phyloP scores from a whole-genome alignment of 2,797 vertebrate species.

The Caiman crocodilus region DNA sequence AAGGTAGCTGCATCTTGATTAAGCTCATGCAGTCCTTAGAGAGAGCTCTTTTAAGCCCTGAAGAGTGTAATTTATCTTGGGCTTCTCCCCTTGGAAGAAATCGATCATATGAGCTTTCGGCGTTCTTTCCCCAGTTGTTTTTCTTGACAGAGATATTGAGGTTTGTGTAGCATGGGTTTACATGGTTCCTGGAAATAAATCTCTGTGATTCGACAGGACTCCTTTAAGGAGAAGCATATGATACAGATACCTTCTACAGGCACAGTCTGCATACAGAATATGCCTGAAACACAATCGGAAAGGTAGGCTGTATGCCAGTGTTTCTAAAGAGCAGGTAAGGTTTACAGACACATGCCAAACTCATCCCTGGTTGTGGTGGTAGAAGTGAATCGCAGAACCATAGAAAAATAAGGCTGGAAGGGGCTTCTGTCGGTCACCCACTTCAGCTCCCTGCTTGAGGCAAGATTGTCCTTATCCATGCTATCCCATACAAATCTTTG shows the following conservation, averaged over 20 bases:
- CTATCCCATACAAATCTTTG: too few species aligned
- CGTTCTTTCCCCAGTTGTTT: constrained; percentile 29
- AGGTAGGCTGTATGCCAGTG: background rate
- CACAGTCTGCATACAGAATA: constrained; percentile 53
- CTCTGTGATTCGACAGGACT: background rate
- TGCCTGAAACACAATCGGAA: constrained; percentile 39
- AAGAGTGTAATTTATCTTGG: constrained; percentile 53
- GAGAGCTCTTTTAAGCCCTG: constrained; percentile 47
- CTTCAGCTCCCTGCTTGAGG: too few species aligned
- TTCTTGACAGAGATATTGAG: background rate
- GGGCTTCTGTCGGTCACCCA: too few species aligned
- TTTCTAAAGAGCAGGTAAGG: background rate
- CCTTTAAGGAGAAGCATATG: constrained; percentile 35
- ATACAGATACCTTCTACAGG: constrained; percentile 24
- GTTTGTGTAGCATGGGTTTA: constrained; percentile 19
- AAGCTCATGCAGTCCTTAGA: constrained; percentile 45
- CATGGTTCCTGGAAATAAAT: constrained; percentile 30
- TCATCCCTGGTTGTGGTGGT: background rate
- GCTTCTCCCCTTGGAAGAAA: constrained; percentile 21
- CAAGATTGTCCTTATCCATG: too few species aligned
- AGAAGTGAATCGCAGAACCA: too few species aligned
- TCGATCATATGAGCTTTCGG: background rate
- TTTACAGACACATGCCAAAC: background rate
- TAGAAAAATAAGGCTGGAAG: too few species aligned
- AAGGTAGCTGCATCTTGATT: constrained; percentile 50